A percentile compares a stretch with the other conserved stretches of the same genome.
phyloP scores from a whole-genome alignment of 2,113 vertebrate genomes.

The Mustelus asterias region DNA sequence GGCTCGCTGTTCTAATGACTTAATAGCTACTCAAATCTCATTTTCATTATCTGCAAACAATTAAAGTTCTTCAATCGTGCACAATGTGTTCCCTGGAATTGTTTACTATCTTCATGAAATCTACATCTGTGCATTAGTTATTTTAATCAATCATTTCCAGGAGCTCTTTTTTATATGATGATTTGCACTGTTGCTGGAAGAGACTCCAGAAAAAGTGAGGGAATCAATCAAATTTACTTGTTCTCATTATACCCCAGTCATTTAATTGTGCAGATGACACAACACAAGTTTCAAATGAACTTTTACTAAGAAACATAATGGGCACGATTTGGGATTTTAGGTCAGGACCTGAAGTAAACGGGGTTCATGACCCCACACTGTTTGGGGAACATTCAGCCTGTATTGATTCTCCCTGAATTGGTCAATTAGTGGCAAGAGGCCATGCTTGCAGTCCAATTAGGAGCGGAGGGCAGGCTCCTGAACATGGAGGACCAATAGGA shows the following conservation, averaged over 20 bases:
- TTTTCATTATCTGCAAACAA: not conserved
- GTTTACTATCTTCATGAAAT: not conserved
- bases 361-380: not conserved
- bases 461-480: not conserved
- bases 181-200: not conserved
- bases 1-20: not conserved
- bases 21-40: not conserved
- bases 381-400: not conserved
- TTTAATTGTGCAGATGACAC: not conserved
- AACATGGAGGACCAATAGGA: not conserved
- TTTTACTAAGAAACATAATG: not conserved
- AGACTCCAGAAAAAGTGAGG: not conserved
- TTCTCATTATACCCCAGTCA: not conserved
- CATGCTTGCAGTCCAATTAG: not conserved
- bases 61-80: not conserved
- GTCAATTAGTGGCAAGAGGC: not conserved
- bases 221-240: not conserved
- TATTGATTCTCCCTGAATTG: not conserved
- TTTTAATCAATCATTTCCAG: conserved; percentile 4
- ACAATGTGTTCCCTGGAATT: not conserved
- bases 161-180: not conserved
- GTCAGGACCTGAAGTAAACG: not conserved
- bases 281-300: not conserved
- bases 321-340: not conserved
- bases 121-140: not conserved